Conservation (phyloP, 2,888 invertebrate species). For the Sacculina carcini region DNA sequence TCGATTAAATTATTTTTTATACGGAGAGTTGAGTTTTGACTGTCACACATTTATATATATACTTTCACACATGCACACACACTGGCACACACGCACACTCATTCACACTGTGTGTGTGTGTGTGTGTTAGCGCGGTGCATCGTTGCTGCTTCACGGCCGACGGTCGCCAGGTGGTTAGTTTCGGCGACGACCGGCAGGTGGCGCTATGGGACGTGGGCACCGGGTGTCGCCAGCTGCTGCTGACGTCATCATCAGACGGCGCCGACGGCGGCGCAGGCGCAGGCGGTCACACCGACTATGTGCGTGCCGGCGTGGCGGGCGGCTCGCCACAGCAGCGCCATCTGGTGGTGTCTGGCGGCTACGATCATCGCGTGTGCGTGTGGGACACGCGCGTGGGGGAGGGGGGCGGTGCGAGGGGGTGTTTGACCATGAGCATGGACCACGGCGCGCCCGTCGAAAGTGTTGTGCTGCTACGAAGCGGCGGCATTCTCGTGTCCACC, state of each 20-base stretch:
- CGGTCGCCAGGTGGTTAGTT: conserved; percentile 51
- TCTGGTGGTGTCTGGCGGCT: conserved; percentile 56
- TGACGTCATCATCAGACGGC: background rate
- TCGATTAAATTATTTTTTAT: background rate
- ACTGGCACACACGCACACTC: no score
- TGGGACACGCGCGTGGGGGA: conserved; percentile 54
- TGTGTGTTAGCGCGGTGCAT: conserved; percentile 37
- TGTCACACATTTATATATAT: no score
- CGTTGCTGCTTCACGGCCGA: conserved; percentile 53
- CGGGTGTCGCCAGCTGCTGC: conserved; percentile 26
- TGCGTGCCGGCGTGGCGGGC: conserved; percentile 44
- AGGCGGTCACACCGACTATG: conserved; percentile 20
- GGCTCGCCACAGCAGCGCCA: no score
- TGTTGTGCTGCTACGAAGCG: conserved; percentile 58
- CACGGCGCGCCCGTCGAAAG: conserved; percentile 78
- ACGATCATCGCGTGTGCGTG: conserved; percentile 62
- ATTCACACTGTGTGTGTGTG: no score
- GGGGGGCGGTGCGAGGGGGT: no score
- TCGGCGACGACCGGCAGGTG: conserved; percentile 68
- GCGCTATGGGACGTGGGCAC: conserved; percentile 74
- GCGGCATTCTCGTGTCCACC: conserved; percentile 68
- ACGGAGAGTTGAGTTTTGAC: no score
- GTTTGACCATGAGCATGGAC: conserved; percentile 34
- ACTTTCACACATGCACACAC: no score
- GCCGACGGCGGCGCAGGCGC: background rate